A percentile compares a stretch with the other conserved stretches of the same genome.
These are phyloP conservation scores for Diabrotica balteata DNA, from an alignment of 2,888 invertebrate genomes.

Conservation along the genomic window DNA sequence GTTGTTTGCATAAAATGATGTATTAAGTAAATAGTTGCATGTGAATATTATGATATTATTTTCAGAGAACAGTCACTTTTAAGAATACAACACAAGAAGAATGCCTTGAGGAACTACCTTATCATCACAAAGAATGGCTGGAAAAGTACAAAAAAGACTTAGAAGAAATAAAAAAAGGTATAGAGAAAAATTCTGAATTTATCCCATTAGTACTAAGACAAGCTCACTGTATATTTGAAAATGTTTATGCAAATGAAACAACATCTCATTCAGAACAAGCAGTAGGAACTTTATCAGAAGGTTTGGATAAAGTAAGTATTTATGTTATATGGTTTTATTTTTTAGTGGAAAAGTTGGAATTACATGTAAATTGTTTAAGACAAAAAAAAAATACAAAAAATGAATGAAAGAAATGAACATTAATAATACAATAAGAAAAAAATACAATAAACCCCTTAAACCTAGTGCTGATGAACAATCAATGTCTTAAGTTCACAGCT, in stretches of 20 bases:
- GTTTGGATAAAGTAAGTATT: slow-evolving; percentile 62
- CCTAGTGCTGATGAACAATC: too few relatives aligned
- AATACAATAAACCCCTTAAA: too few relatives aligned
- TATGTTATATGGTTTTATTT: background rate
- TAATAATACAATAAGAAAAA: too few relatives aligned
- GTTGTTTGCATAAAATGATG: too few relatives aligned
- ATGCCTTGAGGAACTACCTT: slow-evolving; percentile 76
- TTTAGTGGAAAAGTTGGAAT: too few relatives aligned
- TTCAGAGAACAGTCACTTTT: slow-evolving; percentile 77
- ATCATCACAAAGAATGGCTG: slow-evolving; percentile 77
- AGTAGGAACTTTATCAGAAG: slow-evolving; percentile 57
- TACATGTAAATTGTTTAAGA: too few relatives aligned
- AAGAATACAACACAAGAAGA: slow-evolving; percentile 77
- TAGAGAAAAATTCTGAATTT: slow-evolving; percentile 75
- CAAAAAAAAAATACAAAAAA: too few relatives aligned
- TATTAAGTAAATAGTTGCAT: too few relatives aligned
- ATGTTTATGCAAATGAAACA: slow-evolving; percentile 62
- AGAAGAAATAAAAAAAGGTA: slow-evolving; percentile 75
- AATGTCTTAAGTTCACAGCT: too few relatives aligned
- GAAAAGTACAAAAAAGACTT: slow-evolving; percentile 79
- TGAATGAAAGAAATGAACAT: too few relatives aligned
- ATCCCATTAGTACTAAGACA: slow-evolving; percentile 78
- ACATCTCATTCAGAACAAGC: slow-evolving; percentile 52
- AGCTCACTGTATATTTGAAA: slow-evolving; percentile 86
- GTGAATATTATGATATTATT: background rate